These are phyloP conservation scores for Ceratina japonica DNA, from an alignment of 1,140 invertebrate species.

Conservation along the genomic window DNA sequence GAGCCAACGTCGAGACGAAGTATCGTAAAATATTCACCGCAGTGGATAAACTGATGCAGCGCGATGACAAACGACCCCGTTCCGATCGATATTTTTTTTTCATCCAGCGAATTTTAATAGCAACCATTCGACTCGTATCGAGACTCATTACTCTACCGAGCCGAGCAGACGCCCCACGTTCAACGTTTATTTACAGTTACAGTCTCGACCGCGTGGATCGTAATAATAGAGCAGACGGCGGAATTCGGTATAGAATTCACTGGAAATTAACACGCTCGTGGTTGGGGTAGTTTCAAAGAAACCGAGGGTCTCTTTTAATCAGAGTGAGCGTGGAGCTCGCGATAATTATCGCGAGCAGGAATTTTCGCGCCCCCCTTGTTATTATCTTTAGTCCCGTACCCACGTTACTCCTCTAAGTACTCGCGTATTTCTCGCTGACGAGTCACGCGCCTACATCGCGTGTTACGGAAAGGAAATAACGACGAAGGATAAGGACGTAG, in stretches of 20 bases:
- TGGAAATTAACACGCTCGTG: slow-evolving; percentile 20
- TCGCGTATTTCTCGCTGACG: slow-evolving; percentile 1
- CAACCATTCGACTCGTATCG: not conserved
- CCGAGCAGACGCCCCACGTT: not conserved
- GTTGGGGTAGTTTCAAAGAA: slow-evolving; percentile 9
- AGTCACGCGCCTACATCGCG: not conserved
- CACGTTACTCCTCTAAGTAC: not conserved
- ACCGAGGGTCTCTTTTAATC: not conserved
- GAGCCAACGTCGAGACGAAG: not conserved
- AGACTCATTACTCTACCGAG: not conserved
- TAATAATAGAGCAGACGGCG: not conserved
- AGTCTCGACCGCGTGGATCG: not conserved
- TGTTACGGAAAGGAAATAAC: not conserved
- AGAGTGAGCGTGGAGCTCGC: not conserved
- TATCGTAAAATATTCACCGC: slow-evolving; percentile 1
- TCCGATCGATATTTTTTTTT: not conserved
- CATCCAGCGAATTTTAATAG: not conserved
- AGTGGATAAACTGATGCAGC: not conserved
- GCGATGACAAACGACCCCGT: no score
- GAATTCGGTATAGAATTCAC: slow-evolving; percentile 15
- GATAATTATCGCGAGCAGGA: slow-evolving; percentile 18
- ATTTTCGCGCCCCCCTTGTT: not conserved
- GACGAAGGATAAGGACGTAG: no score
- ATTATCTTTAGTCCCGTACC: slow-evolving; percentile 11
- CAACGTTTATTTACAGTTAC: slow-evolving; percentile 1